Evolutionary conservation across 2,888 invertebrate species (phyloP), one percentile per base, ranked within the genome.

Genomic region (Drosophila neonasuta): DNA sequence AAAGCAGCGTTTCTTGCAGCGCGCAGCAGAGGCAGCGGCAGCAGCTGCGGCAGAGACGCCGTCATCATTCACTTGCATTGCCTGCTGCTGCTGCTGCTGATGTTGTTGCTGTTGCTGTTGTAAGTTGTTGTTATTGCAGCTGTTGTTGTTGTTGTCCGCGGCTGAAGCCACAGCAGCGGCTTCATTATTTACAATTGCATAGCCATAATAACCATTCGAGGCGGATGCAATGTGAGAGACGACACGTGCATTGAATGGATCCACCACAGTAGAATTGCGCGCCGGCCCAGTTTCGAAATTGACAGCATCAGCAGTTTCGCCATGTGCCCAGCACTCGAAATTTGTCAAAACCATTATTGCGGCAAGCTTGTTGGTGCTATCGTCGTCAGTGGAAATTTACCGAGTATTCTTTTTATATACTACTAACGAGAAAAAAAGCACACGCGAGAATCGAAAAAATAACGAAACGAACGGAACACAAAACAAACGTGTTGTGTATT

Each of bases 271-370:
- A 13, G 67, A 62, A 67, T 54, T 61, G 49, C 77, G 82, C 20
- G 79, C 78, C 13, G 75, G 52, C 20, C 59, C 72, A 44, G 66
- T 74, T 79, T 86, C 79, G 73, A 74, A 68, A 71, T 75, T 72
- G 67, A 65, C 77, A 67, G 63, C 76, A 41, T 50, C 63, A 17
- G 69, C 50, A 7, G 39, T 57, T 13, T 77, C 88, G 59, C 88
- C 89, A 78, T 89, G 85, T 73, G 90, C 90, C 90, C 90, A 90
- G 70, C 87, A 88, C 79, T 90, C 90, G 64, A 89, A 88, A 84
- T 88, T 90, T 24, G 89, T 90, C 68, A 90, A 80, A 59, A 90
- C 90, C 90, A 90, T 90, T 60, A 90, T 90, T 49, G 32, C 24
- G n/a, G 51, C 36, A 32, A 32, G 32, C 3, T 10, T 32, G 56